A percentile compares a stretch with the other conserved stretches of the same genome.
Conservation (phyloP, 2,797 vertebrate genomes). For the Myiotriccus ornatus region DNA sequence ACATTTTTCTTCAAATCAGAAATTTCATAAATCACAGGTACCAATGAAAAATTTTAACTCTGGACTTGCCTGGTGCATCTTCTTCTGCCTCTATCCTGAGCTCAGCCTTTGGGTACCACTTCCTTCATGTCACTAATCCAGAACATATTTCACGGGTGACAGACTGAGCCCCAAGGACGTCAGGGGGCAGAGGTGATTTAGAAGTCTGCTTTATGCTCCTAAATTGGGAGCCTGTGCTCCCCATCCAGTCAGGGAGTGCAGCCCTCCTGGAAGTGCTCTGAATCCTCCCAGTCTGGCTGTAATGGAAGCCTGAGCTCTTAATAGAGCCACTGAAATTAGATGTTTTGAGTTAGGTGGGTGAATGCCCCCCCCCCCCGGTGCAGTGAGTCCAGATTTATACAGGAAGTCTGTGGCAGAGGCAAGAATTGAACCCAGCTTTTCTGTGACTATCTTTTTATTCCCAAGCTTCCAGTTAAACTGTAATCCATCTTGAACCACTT, state of each 20-base stretch:
- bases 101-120: neutral
- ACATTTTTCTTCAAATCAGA: neutral
- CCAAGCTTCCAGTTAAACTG: slow-evolving; percentile 37
- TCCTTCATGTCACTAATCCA: neutral
- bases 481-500: slow-evolving; percentile 60
- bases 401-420: slow-evolving; percentile 62
- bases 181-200: neutral
- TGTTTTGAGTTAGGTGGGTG: slow-evolving; percentile 26
- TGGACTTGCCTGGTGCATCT: neutral
- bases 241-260: accelerated
- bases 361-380: neutral
- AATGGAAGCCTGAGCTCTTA: slow-evolving; percentile 32
- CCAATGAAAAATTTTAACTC: neutral
- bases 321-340: slow-evolving; percentile 3
- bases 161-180: neutral
- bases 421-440: slow-evolving; percentile 68
- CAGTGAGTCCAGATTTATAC: slow-evolving; percentile 19
- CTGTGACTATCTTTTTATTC: slow-evolving; percentile 48
- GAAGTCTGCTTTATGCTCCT: neutral
- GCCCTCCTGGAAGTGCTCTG: neutral
- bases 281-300: neutral
- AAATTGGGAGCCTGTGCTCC: neutral
- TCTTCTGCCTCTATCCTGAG: neutral
- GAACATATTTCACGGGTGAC: neutral
- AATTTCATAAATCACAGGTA: neutral